Base-by-base conservation (phyloP, 2,888 invertebrate genomes). In the Anthophora plumipes region DNA sequence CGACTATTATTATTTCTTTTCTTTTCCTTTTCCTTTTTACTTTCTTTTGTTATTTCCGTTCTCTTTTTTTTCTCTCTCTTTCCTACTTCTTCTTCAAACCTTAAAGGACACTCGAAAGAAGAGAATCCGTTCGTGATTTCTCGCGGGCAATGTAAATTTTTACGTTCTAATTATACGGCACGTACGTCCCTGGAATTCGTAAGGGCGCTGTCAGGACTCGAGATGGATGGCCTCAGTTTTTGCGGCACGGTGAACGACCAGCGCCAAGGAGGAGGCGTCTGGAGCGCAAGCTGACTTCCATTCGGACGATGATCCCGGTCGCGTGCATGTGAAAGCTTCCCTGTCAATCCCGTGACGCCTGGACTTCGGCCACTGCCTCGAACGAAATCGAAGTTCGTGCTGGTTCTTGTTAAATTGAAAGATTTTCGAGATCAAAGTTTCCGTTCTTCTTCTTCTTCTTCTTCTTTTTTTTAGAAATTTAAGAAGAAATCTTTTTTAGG, bases 111-210 rank as follows among this genome's bases (percentile, higher is more conserved):
- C 22, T 50, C 54, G 72, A 55, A 63, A 77, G 80, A 86, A 81
- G 68, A 73, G 72, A 68, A 64, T 68, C 76, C 72, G 71, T 54
- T 77, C 77, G 83, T 76, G 67, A 76, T 74, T 79, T 79, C 85
- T 83, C 87, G 85, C 85, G 80, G 82, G 86, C 85, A 84, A 89
- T 89, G 89, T 89, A 90, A 89, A 91, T 90, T 91, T 90, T 91
- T 90, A 90, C 90, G 89, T 91, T 91, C 90, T 90, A 91, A 91
- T 92, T 91, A 91, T 91, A 90, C 89, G 87, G 89, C 87, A 86
- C 88, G 90, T 89, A 90, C 90, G 91, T 88, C 90, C 87, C 87
- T 87, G 88, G 90, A 90, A 91, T 91, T 89, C 87, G 87, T 91
- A 89, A 90, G 86, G 88, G 88, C 85, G 83, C 89, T 88, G 89